Conservation (phyloP, 2,113 vertebrate species). For the Clarias magur region DNA sequence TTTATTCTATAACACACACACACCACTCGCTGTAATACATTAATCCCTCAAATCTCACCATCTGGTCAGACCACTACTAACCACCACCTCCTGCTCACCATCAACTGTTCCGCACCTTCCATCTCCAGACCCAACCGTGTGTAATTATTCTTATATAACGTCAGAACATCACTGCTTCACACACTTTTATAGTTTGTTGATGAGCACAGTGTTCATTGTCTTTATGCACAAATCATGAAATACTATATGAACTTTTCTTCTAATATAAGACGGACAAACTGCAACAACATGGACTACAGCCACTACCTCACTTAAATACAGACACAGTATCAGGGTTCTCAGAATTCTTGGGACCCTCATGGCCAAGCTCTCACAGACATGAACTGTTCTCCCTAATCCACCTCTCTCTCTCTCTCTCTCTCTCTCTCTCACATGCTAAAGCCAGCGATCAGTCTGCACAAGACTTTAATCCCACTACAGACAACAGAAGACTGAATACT, state of each 20-base stretch:
- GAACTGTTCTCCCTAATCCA: conserved; percentile 37
- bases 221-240: not conserved
- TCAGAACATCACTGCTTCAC: not conserved
- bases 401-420: conserved; percentile 39
- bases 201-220: not conserved
- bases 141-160: conserved; percentile 69
- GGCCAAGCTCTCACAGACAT: too few relatives aligned
- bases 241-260: not conserved
- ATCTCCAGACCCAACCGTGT: conserved; percentile 47
- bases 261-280: not conserved
- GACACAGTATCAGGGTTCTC: not conserved
- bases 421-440: conserved; percentile 36
- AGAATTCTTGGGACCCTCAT: too few relatives aligned
- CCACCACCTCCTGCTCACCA: not conserved
- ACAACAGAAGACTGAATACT: conserved; percentile 60
- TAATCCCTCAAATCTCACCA: conserved; percentile 8
- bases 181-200: not conserved
- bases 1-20: too few relatives aligned
- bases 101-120: not conserved
- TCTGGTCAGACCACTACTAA: not conserved
- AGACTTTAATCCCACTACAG: conserved; percentile 69
- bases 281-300: not conserved
- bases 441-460: conserved; percentile 44
- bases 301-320: not conserved
- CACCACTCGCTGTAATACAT: not conserved